phyloP scores from a whole-genome alignment of 2,888 invertebrate genomes.

The Chirona hameri region DNA sequence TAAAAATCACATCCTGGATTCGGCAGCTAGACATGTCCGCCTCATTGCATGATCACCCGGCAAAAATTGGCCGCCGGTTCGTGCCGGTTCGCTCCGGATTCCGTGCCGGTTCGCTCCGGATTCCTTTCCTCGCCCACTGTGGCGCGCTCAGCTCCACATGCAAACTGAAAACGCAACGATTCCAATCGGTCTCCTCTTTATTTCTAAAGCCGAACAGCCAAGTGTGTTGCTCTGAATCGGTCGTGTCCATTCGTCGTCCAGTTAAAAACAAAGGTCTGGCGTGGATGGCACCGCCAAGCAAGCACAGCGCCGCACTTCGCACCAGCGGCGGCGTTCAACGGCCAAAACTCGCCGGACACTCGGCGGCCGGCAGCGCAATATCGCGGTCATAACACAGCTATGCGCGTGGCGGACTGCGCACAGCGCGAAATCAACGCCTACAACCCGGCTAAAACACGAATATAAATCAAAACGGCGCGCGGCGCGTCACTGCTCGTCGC shows the following conservation, averaged over 20 bases:
- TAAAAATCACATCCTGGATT: too few species aligned
- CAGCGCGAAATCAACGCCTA: background rate
- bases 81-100: too few species aligned
- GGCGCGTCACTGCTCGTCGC: background rate
- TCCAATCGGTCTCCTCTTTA: slow-evolving; percentile 3
- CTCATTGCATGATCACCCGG: too few species aligned
- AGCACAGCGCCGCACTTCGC: background rate
- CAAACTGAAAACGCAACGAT: background rate
- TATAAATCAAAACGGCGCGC: background rate
- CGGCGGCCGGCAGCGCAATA: background rate
- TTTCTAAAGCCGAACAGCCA: slow-evolving; percentile 3
- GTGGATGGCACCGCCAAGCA: background rate
- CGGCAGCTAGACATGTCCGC: too few species aligned
- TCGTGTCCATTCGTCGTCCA: background rate
- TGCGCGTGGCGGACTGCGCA: background rate
- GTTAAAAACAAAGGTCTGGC: background rate
- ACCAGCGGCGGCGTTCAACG: background rate
- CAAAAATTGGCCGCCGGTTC: too few species aligned
- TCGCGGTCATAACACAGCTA: background rate
- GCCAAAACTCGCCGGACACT: background rate
- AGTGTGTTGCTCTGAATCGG: background rate
- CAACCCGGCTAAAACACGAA: background rate
- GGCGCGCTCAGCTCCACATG: background rate
- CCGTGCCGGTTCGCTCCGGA: too few species aligned
- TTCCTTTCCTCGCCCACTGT: too few species aligned